phyloP scores from a whole-genome alignment of 2,888 invertebrate genomes.

The Nymphalis c-album region DNA sequence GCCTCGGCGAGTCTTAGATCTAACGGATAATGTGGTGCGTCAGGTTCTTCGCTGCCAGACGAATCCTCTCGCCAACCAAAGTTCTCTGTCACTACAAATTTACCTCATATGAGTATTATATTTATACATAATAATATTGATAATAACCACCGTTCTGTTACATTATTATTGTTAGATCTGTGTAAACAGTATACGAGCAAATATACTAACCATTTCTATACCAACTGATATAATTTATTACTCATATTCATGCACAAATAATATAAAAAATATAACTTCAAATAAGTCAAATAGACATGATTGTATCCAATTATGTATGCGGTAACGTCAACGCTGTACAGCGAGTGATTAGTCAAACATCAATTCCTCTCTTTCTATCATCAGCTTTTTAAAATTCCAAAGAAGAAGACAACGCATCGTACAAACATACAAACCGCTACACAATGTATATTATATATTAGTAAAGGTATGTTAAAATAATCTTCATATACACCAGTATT shows the following conservation, averaged over 20 bases:
- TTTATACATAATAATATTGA: background rate
- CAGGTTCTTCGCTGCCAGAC: constrained; percentile 72
- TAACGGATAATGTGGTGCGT: constrained; percentile 74
- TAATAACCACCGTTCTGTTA: background rate
- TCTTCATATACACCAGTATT: constrained; percentile 30
- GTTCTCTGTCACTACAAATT: constrained; percentile 61
- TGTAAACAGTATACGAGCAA: background rate
- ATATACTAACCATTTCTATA: no score
- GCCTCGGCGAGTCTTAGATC: constrained; percentile 77
- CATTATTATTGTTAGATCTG: background rate
- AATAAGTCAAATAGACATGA: no score
- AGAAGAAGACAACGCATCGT: no score
- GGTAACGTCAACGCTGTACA: no score
- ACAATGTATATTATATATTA: background rate
- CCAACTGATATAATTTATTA: no score
- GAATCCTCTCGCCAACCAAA: constrained; percentile 76
- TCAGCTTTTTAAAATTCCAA: no score
- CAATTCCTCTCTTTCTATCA: no score
- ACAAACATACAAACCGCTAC: no score
- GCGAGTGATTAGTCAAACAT: no score
- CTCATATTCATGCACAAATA: no score
- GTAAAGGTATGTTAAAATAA: background rate
- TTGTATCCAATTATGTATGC: no score
- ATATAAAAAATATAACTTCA: no score
- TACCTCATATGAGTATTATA: background rate